These are phyloP conservation scores for Gavia stellata DNA, from an alignment of 2,113 vertebrate genomes.

Conservation along the genomic window DNA sequence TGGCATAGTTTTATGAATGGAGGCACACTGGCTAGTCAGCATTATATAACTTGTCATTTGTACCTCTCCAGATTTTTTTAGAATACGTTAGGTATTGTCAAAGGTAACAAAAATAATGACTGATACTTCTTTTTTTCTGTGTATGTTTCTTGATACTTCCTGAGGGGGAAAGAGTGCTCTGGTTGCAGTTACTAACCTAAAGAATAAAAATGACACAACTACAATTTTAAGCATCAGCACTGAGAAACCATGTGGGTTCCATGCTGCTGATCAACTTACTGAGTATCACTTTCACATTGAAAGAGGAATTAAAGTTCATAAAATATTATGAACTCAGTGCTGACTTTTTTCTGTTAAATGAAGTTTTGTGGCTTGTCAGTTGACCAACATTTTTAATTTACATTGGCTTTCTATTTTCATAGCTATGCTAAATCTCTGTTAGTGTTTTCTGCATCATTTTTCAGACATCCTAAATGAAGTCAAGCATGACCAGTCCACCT, in stretches of 20 bases:
- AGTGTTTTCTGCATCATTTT: neutral
- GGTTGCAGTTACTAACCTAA: neutral
- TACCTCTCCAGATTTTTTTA: neutral
- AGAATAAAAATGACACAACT: neutral
- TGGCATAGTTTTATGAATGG: neutral
- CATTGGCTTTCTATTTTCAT: conserved; percentile 16
- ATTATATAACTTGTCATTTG: neutral
- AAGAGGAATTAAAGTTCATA: conserved; percentile 32
- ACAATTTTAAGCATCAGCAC: neutral
- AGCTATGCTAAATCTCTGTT: neutral
- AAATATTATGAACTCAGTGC: conserved; percentile 14
- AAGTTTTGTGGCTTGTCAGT: neutral
- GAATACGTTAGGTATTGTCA: neutral
- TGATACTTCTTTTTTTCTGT: neutral
- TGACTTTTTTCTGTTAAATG: neutral
- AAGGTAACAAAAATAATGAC: neutral
- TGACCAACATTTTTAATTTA: neutral
- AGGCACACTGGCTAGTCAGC: neutral
- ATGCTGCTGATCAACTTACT: neutral
- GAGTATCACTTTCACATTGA: neutral
- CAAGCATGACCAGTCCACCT: neutral
- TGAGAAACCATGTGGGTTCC: neutral
- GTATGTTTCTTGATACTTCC: neutral
- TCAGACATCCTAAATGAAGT: conserved; percentile 18
- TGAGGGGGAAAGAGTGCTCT: neutral